phyloP scores from a whole-genome alignment of 2,888 invertebrate species.

The Melieria crassipennis region DNA sequence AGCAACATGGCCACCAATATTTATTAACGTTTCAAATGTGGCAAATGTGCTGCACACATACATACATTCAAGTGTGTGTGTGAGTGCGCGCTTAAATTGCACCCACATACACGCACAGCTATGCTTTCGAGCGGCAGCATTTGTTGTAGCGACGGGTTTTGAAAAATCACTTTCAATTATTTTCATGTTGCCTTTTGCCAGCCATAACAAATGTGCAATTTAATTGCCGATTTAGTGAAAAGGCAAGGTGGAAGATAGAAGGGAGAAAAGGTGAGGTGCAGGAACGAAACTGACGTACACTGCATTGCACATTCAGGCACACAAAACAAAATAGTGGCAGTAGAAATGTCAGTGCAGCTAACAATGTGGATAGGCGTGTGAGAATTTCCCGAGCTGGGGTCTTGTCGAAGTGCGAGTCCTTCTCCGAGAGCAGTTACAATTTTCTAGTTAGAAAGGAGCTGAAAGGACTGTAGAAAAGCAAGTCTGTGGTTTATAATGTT shows the following conservation, averaged over 20 bases:
- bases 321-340: too few species aligned
- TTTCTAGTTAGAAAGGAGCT: too few species aligned
- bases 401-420: too few species aligned
- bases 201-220: constrained; percentile 32
- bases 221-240: constrained; percentile 32
- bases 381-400: too few species aligned
- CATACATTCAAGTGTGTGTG: neutral
- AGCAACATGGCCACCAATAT: neutral
- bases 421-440: too few species aligned
- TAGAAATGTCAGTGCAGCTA: too few species aligned
- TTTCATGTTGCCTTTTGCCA: constrained; percentile 16
- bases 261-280: neutral
- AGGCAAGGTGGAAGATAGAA: neutral
- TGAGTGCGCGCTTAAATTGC: neutral
- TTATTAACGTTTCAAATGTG: constrained; percentile 1
- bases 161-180: constrained; percentile 35
- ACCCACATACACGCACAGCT: neutral
- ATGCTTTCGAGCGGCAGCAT: constrained; percentile 13
- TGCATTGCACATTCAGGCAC: too few species aligned
- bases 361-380: too few species aligned
- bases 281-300: neutral
- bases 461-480: too few species aligned
- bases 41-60: neutral
- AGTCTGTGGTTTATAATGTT: too few species aligned
- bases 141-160: neutral